A percentile compares a stretch with the other conserved stretches of the same genome.
These are phyloP conservation scores for Proisotoma minuta DNA, from an alignment of 2,888 invertebrate species.

Conservation along the genomic window DNA sequence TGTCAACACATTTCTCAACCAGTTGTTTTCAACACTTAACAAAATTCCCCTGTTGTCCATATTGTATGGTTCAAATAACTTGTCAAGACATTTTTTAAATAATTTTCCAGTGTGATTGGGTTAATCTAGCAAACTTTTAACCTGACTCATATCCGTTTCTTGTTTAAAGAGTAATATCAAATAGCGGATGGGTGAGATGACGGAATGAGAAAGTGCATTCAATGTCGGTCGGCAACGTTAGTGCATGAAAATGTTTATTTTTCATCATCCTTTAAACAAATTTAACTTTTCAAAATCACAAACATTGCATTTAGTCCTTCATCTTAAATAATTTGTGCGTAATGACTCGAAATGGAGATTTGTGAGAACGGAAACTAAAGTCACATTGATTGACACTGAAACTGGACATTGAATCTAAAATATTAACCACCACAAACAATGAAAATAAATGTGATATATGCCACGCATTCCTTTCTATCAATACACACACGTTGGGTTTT, in stretches of 20 bases:
- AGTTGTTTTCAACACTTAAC: too few relatives aligned
- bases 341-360: background rate
- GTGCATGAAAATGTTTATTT: background rate
- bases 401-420: too few relatives aligned
- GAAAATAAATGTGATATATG: too few relatives aligned
- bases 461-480: too few relatives aligned
- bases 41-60: too few relatives aligned
- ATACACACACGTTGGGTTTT: too few relatives aligned
- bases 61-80: too few relatives aligned
- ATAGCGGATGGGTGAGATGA: background rate
- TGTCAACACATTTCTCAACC: background rate
- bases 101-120: too few relatives aligned
- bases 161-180: background rate
- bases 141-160: background rate
- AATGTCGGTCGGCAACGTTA: background rate
- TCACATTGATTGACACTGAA: too few relatives aligned
- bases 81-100: too few relatives aligned
- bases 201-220: background rate
- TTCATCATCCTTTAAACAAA: background rate
- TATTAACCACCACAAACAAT: too few relatives aligned
- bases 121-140: too few relatives aligned
- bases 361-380: slow-evolving; percentile 4
- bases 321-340: background rate
- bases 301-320: background rate
- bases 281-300: background rate